Evolutionary conservation across 1,140 invertebrate species (phyloP).

Genomic region (Drosophila athabasca): DNA sequence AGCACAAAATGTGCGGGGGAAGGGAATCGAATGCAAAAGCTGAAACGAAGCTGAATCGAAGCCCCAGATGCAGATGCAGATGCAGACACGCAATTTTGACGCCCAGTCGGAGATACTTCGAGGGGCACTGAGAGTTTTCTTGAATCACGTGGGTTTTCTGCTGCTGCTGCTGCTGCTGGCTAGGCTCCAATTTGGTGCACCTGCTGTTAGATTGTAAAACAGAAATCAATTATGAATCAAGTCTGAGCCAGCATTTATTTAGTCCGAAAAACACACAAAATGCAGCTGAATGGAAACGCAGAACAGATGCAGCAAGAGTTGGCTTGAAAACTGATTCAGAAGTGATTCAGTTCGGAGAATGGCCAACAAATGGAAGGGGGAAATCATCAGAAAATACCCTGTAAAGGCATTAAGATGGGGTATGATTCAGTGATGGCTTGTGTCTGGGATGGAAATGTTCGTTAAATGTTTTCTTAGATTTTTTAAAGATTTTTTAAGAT

Average conservation of each 20-base stretch:
- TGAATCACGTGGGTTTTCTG: slow-evolving; percentile 31
- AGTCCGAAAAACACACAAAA: background rate
- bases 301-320: background rate
- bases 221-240: slow-evolving; percentile 63
- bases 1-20: slow-evolving; percentile 24
- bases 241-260: slow-evolving; percentile 11
- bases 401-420: too few species aligned
- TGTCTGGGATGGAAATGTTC: too few species aligned
- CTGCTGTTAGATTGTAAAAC: slow-evolving; percentile 56
- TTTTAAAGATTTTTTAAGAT: too few species aligned
- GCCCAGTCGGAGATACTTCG: slow-evolving; percentile 36
- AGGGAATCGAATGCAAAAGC: slow-evolving; percentile 34
- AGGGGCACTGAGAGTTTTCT: slow-evolving; percentile 10
- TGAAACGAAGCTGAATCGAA: too few species aligned
- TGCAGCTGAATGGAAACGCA: background rate
- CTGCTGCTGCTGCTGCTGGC: slow-evolving; percentile 17
- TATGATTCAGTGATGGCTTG: too few species aligned
- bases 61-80: slow-evolving; percentile 35
- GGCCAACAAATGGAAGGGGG: too few species aligned
- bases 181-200: slow-evolving; percentile 57
- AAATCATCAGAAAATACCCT: too few species aligned
- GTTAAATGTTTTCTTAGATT: too few species aligned
- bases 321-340: too few species aligned
- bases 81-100: slow-evolving; percentile 35
- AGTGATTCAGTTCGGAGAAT: too few species aligned